phyloP scores from a whole-genome alignment of 2,797 vertebrate genomes.

The Austrolebias charrua region DNA sequence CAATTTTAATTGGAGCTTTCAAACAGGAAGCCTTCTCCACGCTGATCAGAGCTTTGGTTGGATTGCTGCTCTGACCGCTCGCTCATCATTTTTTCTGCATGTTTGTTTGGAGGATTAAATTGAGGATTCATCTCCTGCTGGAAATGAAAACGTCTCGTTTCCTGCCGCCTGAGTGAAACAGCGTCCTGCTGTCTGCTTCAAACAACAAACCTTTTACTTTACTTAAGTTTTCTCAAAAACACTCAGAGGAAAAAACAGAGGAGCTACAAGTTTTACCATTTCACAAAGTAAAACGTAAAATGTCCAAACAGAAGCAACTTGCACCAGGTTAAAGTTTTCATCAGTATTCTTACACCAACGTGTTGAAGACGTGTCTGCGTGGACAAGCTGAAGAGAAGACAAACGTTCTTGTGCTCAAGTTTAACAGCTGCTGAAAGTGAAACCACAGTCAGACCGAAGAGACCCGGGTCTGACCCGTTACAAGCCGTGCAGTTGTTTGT shows the following conservation, averaged over 20 bases:
- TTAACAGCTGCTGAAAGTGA: no score
- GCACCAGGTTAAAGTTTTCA: not conserved
- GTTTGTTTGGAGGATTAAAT: constrained; percentile 1
- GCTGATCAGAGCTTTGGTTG: not conserved
- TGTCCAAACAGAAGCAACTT: not conserved
- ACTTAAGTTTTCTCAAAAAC: not conserved
- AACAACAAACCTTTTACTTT: not conserved
- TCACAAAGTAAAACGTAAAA: not conserved
- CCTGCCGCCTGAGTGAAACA: not conserved
- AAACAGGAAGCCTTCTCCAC: not conserved
- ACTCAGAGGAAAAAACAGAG: not conserved
- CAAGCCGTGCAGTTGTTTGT: no score
- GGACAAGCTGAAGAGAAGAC: not conserved
- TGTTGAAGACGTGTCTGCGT: not conserved
- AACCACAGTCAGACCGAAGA: no score
- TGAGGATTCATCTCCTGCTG: not conserved
- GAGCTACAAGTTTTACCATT: not conserved
- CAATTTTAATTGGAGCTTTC: not conserved
- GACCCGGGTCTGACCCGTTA: no score
- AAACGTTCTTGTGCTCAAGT: not conserved
- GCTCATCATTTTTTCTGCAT: constrained; percentile 2
- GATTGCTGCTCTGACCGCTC: not conserved
- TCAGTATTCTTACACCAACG: not conserved
- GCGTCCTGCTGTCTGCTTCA: not conserved
- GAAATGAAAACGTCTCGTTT: not conserved